Evolutionary conservation across 2,888 invertebrate species (phyloP).

Genomic region (Galeruca laticollis): DNA sequence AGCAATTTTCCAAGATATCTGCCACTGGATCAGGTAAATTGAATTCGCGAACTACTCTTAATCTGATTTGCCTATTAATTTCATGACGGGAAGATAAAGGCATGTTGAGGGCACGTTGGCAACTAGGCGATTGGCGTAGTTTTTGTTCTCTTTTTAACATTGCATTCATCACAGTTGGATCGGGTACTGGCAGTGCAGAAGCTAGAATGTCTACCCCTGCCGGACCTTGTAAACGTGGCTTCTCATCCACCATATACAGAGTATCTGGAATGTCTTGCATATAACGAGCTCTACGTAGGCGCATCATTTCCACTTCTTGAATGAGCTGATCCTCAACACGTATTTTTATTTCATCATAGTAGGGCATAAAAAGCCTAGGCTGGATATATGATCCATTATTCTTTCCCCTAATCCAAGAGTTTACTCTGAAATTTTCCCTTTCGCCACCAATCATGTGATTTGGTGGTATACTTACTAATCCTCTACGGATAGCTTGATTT

Average conservation of each 20-base stretch:
- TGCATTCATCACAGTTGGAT: slow-evolving; percentile 79
- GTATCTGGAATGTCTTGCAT: slow-evolving; percentile 92
- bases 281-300: slow-evolving; percentile 70
- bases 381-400: slow-evolving; percentile 82
- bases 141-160: slow-evolving; percentile 90
- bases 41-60: slow-evolving; percentile 93
- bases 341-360: slow-evolving; percentile 94
- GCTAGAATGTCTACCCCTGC: slow-evolving; percentile 75
- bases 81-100: slow-evolving; percentile 82
- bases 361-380: slow-evolving; percentile 93
- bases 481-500: slow-evolving; percentile 77
- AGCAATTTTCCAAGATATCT: slow-evolving; percentile 76
- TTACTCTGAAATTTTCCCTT: slow-evolving; percentile 73
- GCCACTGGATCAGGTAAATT: slow-evolving; percentile 92
- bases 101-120: slow-evolving; percentile 81
- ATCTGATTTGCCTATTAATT: slow-evolving; percentile 81
- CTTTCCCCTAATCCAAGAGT: slow-evolving; percentile 85
- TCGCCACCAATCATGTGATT: slow-evolving; percentile 88
- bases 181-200: slow-evolving; percentile 80
- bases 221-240: slow-evolving; percentile 62
- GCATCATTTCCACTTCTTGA: slow-evolving; percentile 73
- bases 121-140: slow-evolving; percentile 82
- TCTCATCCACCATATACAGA: slow-evolving; percentile 81
- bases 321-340: slow-evolving; percentile 86
- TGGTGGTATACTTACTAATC: slow-evolving; percentile 84